Evolutionary conservation across 2,113 vertebrate species (phyloP).

Genomic region (Candoia aspera): DNA sequence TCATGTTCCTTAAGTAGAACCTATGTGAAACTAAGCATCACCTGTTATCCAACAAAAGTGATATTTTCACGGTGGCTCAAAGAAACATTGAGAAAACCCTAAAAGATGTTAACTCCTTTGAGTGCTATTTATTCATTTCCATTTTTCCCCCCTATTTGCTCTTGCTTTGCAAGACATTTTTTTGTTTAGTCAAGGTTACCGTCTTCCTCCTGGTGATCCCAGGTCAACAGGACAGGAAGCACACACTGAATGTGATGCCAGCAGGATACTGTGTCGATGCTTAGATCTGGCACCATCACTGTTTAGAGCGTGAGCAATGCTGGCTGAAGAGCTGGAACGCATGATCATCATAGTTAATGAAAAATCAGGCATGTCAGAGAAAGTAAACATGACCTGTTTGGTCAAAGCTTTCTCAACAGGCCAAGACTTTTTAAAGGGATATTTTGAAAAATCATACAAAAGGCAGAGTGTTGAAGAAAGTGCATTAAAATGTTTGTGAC

Average conservation of each 20-base stretch:
- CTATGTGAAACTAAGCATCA: background rate
- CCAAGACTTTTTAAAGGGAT: background rate
- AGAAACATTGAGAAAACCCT: no score
- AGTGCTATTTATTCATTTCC: background rate
- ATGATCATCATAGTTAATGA: background rate
- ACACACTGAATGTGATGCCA: background rate
- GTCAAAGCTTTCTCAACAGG: background rate
- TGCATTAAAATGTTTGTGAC: no score
- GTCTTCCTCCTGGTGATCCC: background rate
- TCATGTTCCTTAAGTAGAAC: background rate
- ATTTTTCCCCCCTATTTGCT: background rate
- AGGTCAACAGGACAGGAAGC: background rate
- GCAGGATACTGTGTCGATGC: background rate
- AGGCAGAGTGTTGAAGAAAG: no score
- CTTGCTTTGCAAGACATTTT: background rate
- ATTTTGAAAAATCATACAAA: background rate
- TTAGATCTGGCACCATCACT: background rate
- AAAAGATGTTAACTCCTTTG: background rate
- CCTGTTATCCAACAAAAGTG: background rate
- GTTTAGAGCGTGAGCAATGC: no score
- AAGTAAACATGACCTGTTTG: no score
- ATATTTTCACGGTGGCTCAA: background rate
- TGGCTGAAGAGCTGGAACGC: no score
- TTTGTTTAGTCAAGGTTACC: background rate
- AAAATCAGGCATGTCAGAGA: background rate